Evolutionary conservation across 2,797 vertebrate species (phyloP).

Genomic region (Dendrocincla fuliginosa): DNA sequence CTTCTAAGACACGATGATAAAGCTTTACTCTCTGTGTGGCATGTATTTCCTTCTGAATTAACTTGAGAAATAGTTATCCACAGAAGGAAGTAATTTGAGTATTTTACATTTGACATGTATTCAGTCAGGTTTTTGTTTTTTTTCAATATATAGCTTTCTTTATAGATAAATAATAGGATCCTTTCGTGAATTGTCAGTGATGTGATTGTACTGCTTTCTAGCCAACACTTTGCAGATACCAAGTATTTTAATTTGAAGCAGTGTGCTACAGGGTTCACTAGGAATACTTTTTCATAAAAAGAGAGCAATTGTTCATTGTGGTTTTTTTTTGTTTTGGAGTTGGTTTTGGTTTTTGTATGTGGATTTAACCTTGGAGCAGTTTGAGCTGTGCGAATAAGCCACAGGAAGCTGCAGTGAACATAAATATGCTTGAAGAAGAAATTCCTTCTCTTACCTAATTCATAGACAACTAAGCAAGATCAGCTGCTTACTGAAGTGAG

Average conservation of each 20-base stretch:
- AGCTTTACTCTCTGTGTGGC: background rate
- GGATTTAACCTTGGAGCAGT: constrained; percentile 63
- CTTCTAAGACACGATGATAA: background rate
- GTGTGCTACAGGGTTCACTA: background rate
- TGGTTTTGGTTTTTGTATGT: background rate
- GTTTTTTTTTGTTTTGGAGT: background rate
- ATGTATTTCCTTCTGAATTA: background rate
- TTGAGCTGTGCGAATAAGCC: constrained; percentile 69
- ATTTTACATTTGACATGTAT: background rate
- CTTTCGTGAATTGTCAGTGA: background rate
- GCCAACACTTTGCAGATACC: background rate
- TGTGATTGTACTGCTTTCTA: background rate
- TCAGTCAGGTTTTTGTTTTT: background rate
- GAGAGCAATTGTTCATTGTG: constrained; percentile 19
- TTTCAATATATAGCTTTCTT: background rate
- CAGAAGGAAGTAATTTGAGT: background rate
- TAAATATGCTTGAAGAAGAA: constrained; percentile 5
- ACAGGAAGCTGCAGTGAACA: constrained; percentile 47
- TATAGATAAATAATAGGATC: background rate
- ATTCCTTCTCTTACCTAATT: constrained; percentile 33
- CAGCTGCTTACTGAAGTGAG: constrained; percentile 35
- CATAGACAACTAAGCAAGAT: constrained; percentile 43
- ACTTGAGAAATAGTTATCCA: background rate
- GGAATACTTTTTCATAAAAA: constrained; percentile 29
- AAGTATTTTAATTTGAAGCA: constrained; percentile 4